A percentile compares a stretch with the other conserved stretches of the same genome.
These are phyloP conservation scores for Ectemnius cavifrons DNA, from an alignment of 2,888 invertebrate genomes.

Conservation along the genomic window DNA sequence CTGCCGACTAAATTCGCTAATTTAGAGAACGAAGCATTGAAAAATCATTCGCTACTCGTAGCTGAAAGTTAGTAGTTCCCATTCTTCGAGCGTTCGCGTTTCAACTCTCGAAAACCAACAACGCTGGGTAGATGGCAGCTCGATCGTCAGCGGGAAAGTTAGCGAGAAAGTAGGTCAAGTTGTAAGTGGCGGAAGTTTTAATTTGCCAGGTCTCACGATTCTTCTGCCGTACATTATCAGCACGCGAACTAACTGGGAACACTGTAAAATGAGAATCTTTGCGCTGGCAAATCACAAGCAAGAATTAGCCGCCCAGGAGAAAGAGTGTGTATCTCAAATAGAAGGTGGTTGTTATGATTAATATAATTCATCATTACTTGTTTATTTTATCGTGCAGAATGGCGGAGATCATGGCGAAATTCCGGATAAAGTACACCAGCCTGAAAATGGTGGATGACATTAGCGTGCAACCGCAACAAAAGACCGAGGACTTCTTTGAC, in stretches of 20 bases:
- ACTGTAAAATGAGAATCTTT: conserved; percentile 89
- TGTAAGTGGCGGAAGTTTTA: conserved; percentile 50
- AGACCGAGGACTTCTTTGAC: conserved; percentile 87
- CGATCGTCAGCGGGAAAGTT: conserved; percentile 13
- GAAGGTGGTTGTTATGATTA: background rate
- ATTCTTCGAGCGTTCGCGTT: no score
- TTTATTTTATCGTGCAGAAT: conserved; percentile 82
- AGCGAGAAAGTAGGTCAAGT: conserved; percentile 40
- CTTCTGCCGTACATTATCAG: conserved; percentile 92
- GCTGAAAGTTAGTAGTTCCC: no score
- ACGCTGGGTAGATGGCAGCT: no score
- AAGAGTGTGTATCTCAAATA: conserved; percentile 83
- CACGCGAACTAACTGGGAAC: conserved; percentile 87
- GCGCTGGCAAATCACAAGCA: conserved; percentile 89
- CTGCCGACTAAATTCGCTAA: background rate
- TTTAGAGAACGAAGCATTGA: no score
- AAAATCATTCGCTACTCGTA: no score
- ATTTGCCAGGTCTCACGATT: conserved; percentile 84
- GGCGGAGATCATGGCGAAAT: conserved; percentile 94
- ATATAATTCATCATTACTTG: conserved; percentile 59
- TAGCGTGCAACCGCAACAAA: conserved; percentile 87
- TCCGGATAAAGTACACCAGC: conserved; percentile 95
- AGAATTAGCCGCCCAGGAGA: conserved; percentile 88
- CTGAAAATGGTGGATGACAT: conserved; percentile 95
- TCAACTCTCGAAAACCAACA: no score